These are phyloP conservation scores for Lithobates sylvaticus DNA, from an alignment of 2,797 vertebrate species.

Conservation along the genomic window DNA sequence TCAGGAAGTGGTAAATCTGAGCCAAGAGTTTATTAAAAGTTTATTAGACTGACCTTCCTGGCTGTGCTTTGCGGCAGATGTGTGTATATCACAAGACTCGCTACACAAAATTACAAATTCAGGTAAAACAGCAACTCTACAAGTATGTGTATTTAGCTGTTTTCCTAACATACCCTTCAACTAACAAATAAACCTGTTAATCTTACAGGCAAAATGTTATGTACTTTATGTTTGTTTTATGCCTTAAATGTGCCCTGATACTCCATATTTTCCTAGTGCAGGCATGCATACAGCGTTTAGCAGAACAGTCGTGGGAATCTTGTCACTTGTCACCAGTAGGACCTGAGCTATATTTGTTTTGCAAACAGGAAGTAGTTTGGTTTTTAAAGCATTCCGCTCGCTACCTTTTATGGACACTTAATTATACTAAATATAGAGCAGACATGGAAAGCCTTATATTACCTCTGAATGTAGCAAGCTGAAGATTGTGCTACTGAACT, in stretches of 20 bases:
- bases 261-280: neutral
- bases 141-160: no score
- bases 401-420: constrained; percentile 53
- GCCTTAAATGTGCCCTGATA: neutral
- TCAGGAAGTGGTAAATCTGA: no score
- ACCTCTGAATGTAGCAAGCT: neutral
- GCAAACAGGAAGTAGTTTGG: constrained; percentile 24
- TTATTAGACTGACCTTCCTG: no score
- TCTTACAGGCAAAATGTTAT: neutral
- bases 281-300: neutral
- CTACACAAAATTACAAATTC: no score
- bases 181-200: neutral
- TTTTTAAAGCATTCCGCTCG: constrained; percentile 31
- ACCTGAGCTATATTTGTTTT: constrained; percentile 31
- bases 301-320: constrained; percentile 12
- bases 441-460: neutral
- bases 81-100: no score
- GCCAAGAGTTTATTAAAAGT: no score
- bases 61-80: no score
- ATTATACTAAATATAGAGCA: constrained; percentile 37
- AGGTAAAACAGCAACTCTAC: no score
- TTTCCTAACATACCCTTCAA: no score
- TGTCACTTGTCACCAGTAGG: neutral
- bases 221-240: neutral
- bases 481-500: neutral